phyloP scores from a whole-genome alignment of 2,113 vertebrate species.

The Sclerurus mexicanus region DNA sequence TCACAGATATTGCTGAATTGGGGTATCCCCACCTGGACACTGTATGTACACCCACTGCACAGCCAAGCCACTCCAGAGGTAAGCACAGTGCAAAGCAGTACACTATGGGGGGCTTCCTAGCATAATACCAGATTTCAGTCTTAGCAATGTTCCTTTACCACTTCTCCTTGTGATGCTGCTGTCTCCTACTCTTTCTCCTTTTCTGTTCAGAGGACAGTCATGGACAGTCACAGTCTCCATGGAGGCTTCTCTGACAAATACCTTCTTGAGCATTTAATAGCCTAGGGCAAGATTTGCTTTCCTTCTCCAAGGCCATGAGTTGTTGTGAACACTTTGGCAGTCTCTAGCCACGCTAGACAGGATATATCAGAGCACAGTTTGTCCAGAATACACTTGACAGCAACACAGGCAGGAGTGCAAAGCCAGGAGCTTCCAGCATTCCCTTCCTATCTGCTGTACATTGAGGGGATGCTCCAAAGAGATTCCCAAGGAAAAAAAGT shows the following conservation, averaged over 20 bases:
- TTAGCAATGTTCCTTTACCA: neutral
- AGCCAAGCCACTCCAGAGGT: neutral
- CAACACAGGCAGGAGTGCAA: fast-evolving
- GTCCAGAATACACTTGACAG: neutral
- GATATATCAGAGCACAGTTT: neutral
- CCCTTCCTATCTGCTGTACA: neutral
- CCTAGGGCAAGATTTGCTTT: neutral
- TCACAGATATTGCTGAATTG: neutral
- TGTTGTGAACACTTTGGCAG: neutral
- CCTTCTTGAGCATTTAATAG: neutral
- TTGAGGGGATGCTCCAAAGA: neutral
- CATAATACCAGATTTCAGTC: neutral
- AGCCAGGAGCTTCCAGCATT: neutral
- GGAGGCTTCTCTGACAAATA: neutral
- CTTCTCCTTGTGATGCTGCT: neutral
- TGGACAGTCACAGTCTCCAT: neutral
- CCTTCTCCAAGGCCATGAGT: neutral
- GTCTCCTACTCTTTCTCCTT: neutral
- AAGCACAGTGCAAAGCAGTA: neutral
- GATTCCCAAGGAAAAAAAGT: neutral
- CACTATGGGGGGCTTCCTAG: neutral
- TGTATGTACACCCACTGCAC: too few species aligned
- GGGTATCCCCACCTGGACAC: neutral
- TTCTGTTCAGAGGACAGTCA: neutral
- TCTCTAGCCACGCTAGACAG: neutral